Conservation (phyloP, 2,888 invertebrate species). For the Hydropsyche betteni region DNA sequence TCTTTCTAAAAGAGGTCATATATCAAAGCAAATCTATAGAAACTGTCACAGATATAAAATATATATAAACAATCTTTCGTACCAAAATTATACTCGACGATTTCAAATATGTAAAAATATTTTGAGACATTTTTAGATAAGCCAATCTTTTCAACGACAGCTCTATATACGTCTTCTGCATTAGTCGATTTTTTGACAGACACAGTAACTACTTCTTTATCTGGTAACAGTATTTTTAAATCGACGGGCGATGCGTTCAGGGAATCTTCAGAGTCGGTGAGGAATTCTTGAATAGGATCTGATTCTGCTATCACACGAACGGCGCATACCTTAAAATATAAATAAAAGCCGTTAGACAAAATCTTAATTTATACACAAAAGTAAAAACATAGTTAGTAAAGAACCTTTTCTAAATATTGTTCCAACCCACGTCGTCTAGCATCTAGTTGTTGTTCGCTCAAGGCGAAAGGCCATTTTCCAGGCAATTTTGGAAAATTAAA, state of each 20-base stretch:
- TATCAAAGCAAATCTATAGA: neutral
- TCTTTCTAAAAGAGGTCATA: slow-evolving; percentile 73
- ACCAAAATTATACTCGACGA: slow-evolving; percentile 97
- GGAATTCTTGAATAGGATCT: slow-evolving; percentile 96
- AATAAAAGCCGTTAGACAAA: neutral
- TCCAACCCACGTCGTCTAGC: slow-evolving; percentile 92
- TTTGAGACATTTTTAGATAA: slow-evolving; percentile 83
- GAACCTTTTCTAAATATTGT: slow-evolving; percentile 92
- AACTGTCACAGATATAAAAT: neutral
- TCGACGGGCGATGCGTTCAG: slow-evolving; percentile 79
- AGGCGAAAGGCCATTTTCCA: slow-evolving; percentile 97
- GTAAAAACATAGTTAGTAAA: neutral
- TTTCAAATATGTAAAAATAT: slow-evolving; percentile 96
- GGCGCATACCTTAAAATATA: slow-evolving; percentile 78
- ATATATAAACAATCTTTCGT: slow-evolving; percentile 52
- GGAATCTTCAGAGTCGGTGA: slow-evolving; percentile 91
- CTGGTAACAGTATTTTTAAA: slow-evolving; percentile 85
- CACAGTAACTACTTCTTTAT: slow-evolving; percentile 88
- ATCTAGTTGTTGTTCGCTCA: slow-evolving; percentile 97
- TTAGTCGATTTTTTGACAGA: slow-evolving; percentile 88
- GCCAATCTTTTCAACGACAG: slow-evolving; percentile 84
- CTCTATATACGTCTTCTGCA: slow-evolving; percentile 90
- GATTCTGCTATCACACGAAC: slow-evolving; percentile 97
- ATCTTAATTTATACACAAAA: neutral
- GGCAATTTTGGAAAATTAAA: slow-evolving; percentile 98